Base-by-base conservation (phyloP, 2,113 vertebrate genomes). In the Ctenomys sociabilis region DNA sequence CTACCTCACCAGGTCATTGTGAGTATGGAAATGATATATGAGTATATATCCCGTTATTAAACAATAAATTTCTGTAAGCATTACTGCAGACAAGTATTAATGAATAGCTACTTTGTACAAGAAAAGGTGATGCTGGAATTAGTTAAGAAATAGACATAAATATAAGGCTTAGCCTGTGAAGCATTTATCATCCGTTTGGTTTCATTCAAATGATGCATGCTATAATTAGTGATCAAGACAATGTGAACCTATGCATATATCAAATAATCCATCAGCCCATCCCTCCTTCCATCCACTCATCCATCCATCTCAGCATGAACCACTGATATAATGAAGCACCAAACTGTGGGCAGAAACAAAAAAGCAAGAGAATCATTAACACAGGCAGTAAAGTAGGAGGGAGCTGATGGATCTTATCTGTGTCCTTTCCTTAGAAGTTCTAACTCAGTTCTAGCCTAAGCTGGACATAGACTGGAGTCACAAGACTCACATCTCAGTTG, bases 211-310 rank as follows among this genome's bases (percentile, higher is more conserved):
- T 88, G 93, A 64, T 4, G 6, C 30, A 11, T 45, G 13, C 52
- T 78, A 35, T 19, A 91, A 82, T 93, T 52, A 86, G 64, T 66
- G 75, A 66, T 93, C 7, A 7, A 89, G 94, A 82, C 22, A 52
- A 17, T 75, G 24, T 85, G 64, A 63, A 32, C 19, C 72, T 90
- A 57, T 8, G 22, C 19, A 45, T 12, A 21, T 4, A 35, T 28
- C 63, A 35, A 16, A 16, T 45, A 61, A 90, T 5, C 63, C 24
- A 22, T 73, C 54, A 12, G 22, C 45, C 32, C 32, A 4, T 66
- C 28, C 24, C n/a, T 85, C 85, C 52, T 64, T 81, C 78, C 3
- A 30, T 35, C 63, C 24, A 30, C 85, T 45, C 49, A 32, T 26
- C 35, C 45, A 17, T 80, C 45, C 45, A 9, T 28, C 85, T 75